Base-by-base conservation (phyloP, 2,113 vertebrate species). In the Plecotus auritus region DNA sequence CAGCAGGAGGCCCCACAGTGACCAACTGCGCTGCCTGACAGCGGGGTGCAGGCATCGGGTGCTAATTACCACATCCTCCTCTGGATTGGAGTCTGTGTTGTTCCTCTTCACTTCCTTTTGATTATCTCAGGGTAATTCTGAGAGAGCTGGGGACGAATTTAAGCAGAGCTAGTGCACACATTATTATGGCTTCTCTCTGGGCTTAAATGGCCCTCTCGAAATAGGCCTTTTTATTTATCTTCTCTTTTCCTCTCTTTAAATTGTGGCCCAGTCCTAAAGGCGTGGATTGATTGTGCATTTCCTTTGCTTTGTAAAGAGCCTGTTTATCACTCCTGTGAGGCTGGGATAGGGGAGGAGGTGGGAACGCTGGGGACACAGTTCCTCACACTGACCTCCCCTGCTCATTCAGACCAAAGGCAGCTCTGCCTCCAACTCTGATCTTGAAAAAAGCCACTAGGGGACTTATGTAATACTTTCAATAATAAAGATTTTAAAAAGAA, bases 191-290 rank as follows among this genome's bases (percentile, higher is more conserved):
- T 83, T 95, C 80, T 97, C 93, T 94, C 88, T 84, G 93, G 96
- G 86, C 90, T 97, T 96, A 96, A 97, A 97, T 96, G 96, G 35
- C 74, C 97, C 84, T 97, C 96, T 96, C 70, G 95, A 93, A 96
- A 97, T 97, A 97, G 96, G 97, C 85, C 93, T 61, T 94, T 98
- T 97, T 96, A 97, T 95, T 97, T 97, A 94, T n/a, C 92, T 93
- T 96, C 91, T 91, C 88, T 81, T 95, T 18, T 94, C 92, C 67
- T 94, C 78, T 96, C 85, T 45, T 96, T 85, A 96, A 95, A 89
- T 73, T 56, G 94, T 87, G 89, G 92, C 84, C 89, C 70, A 85
- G 83, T 80, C 86, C 51, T 61, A 74, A 86, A 96, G 92, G 70
- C 40, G 0, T 76, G 91, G 88, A 93, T 95, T 84, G 96, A 95